Base-by-base conservation (phyloP, 1,140 invertebrate species). In the Bombyx mandarina region DNA sequence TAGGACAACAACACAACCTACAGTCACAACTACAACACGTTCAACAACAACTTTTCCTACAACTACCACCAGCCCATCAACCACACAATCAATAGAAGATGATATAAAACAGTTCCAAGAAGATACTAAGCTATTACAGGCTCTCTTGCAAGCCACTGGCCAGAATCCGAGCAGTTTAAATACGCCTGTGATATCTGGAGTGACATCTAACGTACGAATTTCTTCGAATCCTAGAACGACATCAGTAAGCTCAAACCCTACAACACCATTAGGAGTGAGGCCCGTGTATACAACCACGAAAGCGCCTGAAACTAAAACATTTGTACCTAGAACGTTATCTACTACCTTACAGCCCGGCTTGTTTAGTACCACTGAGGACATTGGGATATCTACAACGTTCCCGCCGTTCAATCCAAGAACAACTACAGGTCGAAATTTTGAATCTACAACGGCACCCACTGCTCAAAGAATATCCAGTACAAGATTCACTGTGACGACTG, bases 191-290 rank as follows among this genome's bases (percentile, higher is more conserved):
- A 78, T 86, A 72, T 77, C 81, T 50, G 77, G 79, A 52, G 61
- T 82, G 48, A 86, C 83, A 8, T 86, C 82, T 54, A 83, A 83
- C 57, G 77, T 86, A 18, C 75, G 82, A 62, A 75, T 86, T 60
- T 73, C 83, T 52, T 83, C 81, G n/a, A 83, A 84, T 54, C 73
- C 77, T 48, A 65, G 70, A 56, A 78, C 75, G 46, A 81, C 79
- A 10, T 76, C 75, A 7, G 50, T 79, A 49, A 71, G 70, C 26
- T 77, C 77, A 45, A 84, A 78, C 66, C 77, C 81, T 46, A 81
- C 81, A 9, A 83, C 81, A 47, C 73, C 79, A 42, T 56, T 79
- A 26, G 80, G 79, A 64, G 54, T 78, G 56, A 71, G 76, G 45
- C 83, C 83, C 45, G 69, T 86, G 10, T 85, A 77, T 64, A 77